Evolutionary conservation across 2,797 vertebrate genomes (phyloP).

Genomic region (Luscinia luscinia): DNA sequence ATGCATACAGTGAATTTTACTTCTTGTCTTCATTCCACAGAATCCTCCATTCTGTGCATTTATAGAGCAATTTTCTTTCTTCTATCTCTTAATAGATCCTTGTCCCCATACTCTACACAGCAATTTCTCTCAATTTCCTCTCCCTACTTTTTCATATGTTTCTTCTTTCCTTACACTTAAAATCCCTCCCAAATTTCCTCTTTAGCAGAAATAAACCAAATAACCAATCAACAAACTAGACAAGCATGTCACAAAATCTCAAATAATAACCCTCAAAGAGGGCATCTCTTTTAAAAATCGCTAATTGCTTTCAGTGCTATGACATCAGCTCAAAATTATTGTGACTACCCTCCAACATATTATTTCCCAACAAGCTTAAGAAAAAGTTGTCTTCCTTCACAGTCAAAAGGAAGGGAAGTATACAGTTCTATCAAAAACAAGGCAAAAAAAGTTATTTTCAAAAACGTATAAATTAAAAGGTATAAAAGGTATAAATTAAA

Average conservation of each 20-base stretch:
- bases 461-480: background rate
- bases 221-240: background rate
- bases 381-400: background rate
- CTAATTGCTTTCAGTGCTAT: background rate
- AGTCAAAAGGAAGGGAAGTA: background rate
- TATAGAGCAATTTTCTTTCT: background rate
- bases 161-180: background rate
- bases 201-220: background rate
- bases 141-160: background rate
- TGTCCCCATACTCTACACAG: background rate
- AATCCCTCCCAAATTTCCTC: background rate
- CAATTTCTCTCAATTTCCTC: background rate
- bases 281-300: background rate
- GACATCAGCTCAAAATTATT: background rate
- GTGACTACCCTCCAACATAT: background rate
- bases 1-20: background rate
- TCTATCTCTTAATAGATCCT: background rate
- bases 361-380: background rate
- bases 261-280: background rate
- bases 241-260: background rate
- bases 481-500: too few species aligned
- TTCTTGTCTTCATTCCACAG: background rate
- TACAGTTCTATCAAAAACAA: background rate
- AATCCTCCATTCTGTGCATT: background rate
- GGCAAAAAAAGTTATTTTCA: background rate